Evolutionary conservation across 2,113 vertebrate species (phyloP), one percentile per base, ranked within the genome.

Genomic region (Laterallus jamaicensis): DNA sequence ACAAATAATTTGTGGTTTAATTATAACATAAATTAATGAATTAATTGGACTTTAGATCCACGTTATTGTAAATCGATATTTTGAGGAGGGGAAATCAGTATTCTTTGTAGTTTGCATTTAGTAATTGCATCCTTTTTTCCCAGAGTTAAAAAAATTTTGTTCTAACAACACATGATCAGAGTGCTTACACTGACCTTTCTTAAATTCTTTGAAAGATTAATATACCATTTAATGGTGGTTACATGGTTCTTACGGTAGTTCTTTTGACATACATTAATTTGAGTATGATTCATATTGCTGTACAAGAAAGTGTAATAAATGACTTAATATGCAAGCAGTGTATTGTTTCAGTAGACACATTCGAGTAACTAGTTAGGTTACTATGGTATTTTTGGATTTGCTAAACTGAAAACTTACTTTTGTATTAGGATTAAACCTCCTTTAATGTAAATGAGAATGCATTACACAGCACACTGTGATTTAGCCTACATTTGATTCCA

Each of bases 1-100:
- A 69, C 35, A 87, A 86, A 83, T 94, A 4, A 93, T 95, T 97
- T 85, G 78, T 93, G 40, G 42, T 91, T 95, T 95, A 94, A 95
- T 94, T 93, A 68, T 90, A 80, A 18, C 49, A 81, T 78, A 16
- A 84, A 91, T 88, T 86, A 82, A 75, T 95, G 76, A 96, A 81
- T 94, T 95, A 92, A 80, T 49, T 92, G 31, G 87, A 49, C 44
- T 67, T 71, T 47, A 49, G 17, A 32, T 77, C 63, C 47, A 31
- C 15, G 0, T 20, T 95, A 77, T 79, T 94, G 29, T 82, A 62
- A 97, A 94, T 95, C 90, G 75, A 52, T 96, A 91, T 47, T 93
- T 75, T 84, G 42, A 68, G 60, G 50, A 84, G 35, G 21, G 42
- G 62, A 95, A 85, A 67, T 90, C 44, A 76, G 90, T 83, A 88